Base-by-base conservation (phyloP, 2,113 vertebrate species). In the Cochlearius cochlearius region DNA sequence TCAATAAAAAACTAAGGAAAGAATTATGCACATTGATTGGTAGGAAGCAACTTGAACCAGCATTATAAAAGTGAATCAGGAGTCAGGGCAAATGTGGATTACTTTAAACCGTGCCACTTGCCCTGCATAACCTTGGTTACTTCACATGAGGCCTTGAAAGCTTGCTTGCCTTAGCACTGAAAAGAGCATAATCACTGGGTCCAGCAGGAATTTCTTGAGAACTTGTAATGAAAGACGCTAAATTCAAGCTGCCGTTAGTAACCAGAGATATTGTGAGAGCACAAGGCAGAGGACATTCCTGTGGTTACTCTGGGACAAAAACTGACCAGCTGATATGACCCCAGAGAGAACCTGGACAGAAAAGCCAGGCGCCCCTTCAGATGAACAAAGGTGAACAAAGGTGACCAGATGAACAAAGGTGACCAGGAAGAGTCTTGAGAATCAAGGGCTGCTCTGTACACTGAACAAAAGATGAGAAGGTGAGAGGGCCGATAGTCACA, bases 1-100 rank as follows among this genome's bases (percentile, higher is more conserved):
- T 96, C 95, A 95, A 92, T 95, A 95, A 94, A 95, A 66, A 91
- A 66, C 94, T 91, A 92, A 92, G 55, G 73, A 66, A 95, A 92
- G 83, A 92, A 92, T 92, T 91, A 96, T 89, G 32, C n/a, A 47
- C 76, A 96, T 89, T 92, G 92, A 84, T 81, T 89, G 32, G 52
- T 30, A 67, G 52, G 75, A 92, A 91, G 88, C 38, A 84, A 84
- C 72, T 81, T 68, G 68, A 92, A 78, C 39, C 59, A 50, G 32
- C 73, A 68, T 23, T 82, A 53, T 38, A 69, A 75, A 81, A 78
- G 52, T 32, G 64, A 77, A 77, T 50, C 12, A 2, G n/a, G 56
- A 88, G 50, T 41, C 56, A 75, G 73, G 43, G 60, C 52, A 89
- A 91, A 55, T 4, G 49, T 39, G 25, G 39, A 81, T 74, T 68